These are phyloP conservation scores for Amblyjoppa fuscipennis DNA, from an alignment of 2,888 invertebrate species.

Conservation along the genomic window DNA sequence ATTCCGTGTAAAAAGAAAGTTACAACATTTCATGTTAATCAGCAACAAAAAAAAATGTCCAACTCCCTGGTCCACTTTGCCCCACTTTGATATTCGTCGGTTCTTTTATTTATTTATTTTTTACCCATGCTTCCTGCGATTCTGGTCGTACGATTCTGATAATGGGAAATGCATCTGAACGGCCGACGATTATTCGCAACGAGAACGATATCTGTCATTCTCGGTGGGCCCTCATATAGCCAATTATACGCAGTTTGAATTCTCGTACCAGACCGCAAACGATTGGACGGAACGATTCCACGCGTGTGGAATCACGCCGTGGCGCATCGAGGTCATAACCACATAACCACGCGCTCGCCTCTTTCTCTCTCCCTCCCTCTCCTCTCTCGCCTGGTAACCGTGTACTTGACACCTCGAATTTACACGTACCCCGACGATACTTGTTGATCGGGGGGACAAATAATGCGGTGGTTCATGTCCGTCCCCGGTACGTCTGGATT, in stretches of 20 bases:
- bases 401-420: conserved; percentile 57
- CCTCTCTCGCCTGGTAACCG: conserved; percentile 15
- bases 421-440: conserved; percentile 37
- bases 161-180: not conserved
- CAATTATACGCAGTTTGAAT: conserved; percentile 48
- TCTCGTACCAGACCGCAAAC: conserved; percentile 54
- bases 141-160: not conserved
- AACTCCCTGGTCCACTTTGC: too few relatives aligned
- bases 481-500: not conserved
- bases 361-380: not conserved
- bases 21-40: too few relatives aligned
- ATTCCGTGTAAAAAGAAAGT: too few relatives aligned
- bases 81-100: not conserved
- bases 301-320: conserved; percentile 49
- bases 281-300: conserved; percentile 52
- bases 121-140: too few relatives aligned
- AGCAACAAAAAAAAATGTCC: not conserved
- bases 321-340: conserved; percentile 55
- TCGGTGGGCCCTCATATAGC: not conserved
- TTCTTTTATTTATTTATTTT: not conserved
- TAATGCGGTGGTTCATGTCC: conserved; percentile 34
- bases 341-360: conserved; percentile 28
- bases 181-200: conserved; percentile 34
- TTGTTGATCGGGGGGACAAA: conserved; percentile 56
- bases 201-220: conserved; percentile 51